A percentile compares a stretch with the other conserved stretches of the same genome.
These are phyloP conservation scores for Doryteuthis pealeii DNA, from an alignment of 1,140 invertebrate genomes.

Conservation along the genomic window DNA sequence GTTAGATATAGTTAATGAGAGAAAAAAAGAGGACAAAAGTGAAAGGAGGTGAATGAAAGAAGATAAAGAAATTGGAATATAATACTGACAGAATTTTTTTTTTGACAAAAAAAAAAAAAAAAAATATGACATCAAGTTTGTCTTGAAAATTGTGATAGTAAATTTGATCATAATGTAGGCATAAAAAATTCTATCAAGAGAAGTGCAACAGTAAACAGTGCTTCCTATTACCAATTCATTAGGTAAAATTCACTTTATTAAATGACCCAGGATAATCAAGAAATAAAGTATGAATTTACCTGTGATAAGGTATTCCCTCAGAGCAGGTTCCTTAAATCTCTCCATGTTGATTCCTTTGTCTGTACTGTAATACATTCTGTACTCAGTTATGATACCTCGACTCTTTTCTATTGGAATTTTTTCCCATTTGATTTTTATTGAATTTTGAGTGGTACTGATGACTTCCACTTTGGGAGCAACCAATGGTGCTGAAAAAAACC, in stretches of 20 bases:
- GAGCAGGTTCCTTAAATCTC: background rate
- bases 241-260: no score
- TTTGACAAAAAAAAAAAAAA: no score
- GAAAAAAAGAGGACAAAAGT: no score
- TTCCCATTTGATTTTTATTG: constrained; percentile 66
- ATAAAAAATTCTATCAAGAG: no score
- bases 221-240: no score
- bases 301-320: constrained; percentile 59
- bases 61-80: background rate
- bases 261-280: no score
- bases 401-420: constrained; percentile 64
- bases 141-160: no score
- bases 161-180: no score
- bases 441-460: constrained; percentile 62
- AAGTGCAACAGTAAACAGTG: no score
- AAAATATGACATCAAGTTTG: no score
- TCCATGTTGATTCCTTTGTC: constrained; percentile 43
- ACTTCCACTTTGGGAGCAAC: constrained; percentile 65
- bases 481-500: constrained; percentile 64
- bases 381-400: constrained; percentile 66
- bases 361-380: constrained; percentile 67
- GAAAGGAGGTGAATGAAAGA: background rate
- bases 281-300: constrained; percentile 51
- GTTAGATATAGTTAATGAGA: background rate
- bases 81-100: no score